Evolutionary conservation across 2,888 invertebrate species (phyloP).

Genomic region (Agriopis marginaria): DNA sequence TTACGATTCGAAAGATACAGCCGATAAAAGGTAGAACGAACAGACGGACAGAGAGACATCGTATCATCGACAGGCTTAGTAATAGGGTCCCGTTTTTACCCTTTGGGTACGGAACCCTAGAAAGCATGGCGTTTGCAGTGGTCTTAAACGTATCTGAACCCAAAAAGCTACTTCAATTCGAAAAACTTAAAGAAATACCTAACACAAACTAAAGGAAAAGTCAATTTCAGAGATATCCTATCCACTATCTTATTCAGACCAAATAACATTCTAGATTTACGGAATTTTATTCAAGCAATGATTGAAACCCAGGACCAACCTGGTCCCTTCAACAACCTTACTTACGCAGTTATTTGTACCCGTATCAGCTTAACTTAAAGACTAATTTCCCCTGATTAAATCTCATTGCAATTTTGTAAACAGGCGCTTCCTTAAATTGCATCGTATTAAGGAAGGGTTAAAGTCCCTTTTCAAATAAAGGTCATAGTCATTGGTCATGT

Average conservation of each 20-base stretch:
- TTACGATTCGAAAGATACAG: too few species aligned
- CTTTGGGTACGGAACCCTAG: too few species aligned
- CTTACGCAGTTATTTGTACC: constrained; percentile 1
- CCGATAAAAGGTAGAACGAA: too few species aligned
- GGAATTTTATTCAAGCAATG: constrained; percentile 45
- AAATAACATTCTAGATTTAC: constrained; percentile 44
- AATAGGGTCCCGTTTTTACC: too few species aligned
- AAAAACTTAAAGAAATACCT: not conserved
- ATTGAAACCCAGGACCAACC: constrained; percentile 45
- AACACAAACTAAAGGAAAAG: constrained; percentile 16
- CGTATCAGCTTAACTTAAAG: constrained; percentile 32
- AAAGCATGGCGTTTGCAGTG: too few species aligned
- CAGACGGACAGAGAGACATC: too few species aligned
- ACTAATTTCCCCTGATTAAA: constrained; percentile 29
- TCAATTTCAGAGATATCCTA: constrained; percentile 28
- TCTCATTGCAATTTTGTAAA: constrained; percentile 27
- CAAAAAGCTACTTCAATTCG: not conserved
- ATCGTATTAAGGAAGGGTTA: constrained; percentile 36
- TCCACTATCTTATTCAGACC: constrained; percentile 35
- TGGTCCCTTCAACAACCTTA: not conserved
- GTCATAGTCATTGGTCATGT: constrained; percentile 40
- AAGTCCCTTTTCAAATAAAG: constrained; percentile 36
- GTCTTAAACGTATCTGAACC: too few species aligned
- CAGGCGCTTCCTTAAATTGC: constrained; percentile 26
- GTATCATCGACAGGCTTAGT: too few species aligned